phyloP scores from a whole-genome alignment of 2,113 vertebrate species.

The Coturnix japonica region DNA sequence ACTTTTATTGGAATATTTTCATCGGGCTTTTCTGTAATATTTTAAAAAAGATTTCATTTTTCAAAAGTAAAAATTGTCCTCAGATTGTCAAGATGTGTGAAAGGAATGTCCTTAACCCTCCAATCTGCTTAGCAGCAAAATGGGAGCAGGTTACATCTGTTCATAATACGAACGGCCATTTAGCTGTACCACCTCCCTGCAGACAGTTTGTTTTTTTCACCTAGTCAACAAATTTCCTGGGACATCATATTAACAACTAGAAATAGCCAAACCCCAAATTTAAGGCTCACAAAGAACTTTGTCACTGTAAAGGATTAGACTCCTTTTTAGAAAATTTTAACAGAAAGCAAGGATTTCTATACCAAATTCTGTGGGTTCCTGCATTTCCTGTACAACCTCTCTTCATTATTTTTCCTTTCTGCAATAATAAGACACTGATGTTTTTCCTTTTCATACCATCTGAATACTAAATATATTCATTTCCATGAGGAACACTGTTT shows the following conservation, averaged over 20 bases:
- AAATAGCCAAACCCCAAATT: constrained; percentile 29
- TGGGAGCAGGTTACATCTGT: background rate
- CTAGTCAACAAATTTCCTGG: constrained; percentile 21
- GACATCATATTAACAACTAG: constrained; percentile 40
- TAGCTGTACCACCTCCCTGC: background rate
- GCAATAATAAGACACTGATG: background rate
- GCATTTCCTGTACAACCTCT: background rate
- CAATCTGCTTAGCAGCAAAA: constrained; percentile 53
- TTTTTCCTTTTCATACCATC: constrained; percentile 45
- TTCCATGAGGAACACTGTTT: constrained; percentile 72
- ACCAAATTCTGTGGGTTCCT: constrained; percentile 24
- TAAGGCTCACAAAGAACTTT: constrained; percentile 53
- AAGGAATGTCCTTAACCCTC: constrained; percentile 39
- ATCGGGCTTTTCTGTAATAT: constrained; percentile 61
- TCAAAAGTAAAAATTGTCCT: constrained; percentile 54
- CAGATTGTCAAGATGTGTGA: background rate
- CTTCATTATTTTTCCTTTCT: constrained; percentile 52
- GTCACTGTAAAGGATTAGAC: constrained; percentile 64
- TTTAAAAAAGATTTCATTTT: constrained; percentile 69
- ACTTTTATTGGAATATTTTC: constrained; percentile 68
- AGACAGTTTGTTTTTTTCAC: background rate
- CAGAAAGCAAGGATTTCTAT: constrained; percentile 26
- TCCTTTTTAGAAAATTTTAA: constrained; percentile 42
- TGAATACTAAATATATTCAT: constrained; percentile 51
- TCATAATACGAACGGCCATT: background rate